Percentiles rank a stretch among this genome's conserved stretches.
Conservation (phyloP, 2,888 invertebrate genomes). For the Nemotelus pantherinus region DNA sequence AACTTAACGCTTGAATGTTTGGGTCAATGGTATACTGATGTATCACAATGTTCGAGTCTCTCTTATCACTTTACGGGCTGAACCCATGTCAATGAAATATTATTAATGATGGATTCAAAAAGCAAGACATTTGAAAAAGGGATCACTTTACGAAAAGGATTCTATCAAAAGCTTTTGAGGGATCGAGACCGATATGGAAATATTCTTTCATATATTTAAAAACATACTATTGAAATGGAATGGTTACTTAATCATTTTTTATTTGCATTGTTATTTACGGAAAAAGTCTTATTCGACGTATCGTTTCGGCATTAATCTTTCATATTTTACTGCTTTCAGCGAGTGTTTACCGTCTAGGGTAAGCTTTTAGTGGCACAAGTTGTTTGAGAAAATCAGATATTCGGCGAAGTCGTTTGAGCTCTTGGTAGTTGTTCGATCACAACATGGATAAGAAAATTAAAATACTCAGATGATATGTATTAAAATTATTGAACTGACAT, state of each 20-base stretch:
- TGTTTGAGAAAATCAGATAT: too few relatives aligned
- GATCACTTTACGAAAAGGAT: not conserved
- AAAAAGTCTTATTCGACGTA: not conserved
- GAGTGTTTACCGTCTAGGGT: not conserved
- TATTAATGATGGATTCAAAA: slow-evolving; percentile 22
- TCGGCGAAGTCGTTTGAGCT: too few relatives aligned
- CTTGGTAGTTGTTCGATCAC: not conserved
- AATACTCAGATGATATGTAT: too few relatives aligned
- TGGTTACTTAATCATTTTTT: slow-evolving; percentile 36
- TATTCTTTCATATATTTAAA: not conserved
- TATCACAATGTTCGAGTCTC: slow-evolving; percentile 16
- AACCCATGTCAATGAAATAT: slow-evolving; percentile 40
- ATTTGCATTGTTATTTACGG: not conserved
- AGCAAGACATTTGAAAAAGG: not conserved
- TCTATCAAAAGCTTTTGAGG: not conserved
- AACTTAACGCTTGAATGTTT: not conserved
- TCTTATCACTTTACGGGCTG: slow-evolving; percentile 25
- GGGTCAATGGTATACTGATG: slow-evolving; percentile 38
- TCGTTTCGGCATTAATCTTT: not conserved
- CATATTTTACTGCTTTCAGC: slow-evolving; percentile 7
- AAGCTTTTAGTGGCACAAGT: not conserved
- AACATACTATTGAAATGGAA: not conserved
- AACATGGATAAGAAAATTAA: too few relatives aligned
- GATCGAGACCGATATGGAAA: slow-evolving; percentile 7
- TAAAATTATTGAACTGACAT: too few relatives aligned